These are phyloP conservation scores for Euzetes globulus DNA, from an alignment of 2,888 invertebrate species.

Conservation along the genomic window DNA sequence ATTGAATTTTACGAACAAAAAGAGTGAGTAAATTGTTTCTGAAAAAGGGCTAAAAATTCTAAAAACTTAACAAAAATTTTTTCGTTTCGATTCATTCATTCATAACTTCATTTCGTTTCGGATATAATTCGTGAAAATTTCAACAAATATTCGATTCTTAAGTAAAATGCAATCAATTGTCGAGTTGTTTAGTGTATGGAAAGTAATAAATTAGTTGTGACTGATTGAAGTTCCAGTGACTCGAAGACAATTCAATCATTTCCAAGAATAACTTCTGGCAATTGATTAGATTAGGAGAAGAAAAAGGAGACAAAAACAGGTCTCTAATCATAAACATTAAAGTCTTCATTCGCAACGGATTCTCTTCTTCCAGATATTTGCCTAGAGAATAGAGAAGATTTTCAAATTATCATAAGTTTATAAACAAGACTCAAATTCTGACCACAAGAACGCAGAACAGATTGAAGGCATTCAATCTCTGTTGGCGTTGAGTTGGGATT, in stretches of 20 bases:
- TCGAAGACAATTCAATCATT: constrained; percentile 80
- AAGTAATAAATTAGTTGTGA: constrained; percentile 77
- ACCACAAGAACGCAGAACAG: constrained; percentile 49
- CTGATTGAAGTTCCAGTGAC: constrained; percentile 81
- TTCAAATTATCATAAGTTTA: not conserved
- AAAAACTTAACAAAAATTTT: too few species aligned
- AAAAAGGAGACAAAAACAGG: constrained; percentile 58
- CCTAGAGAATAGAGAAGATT: constrained; percentile 56
- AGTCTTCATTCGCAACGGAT: constrained; percentile 70
- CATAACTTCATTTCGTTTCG: not conserved
- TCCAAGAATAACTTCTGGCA: constrained; percentile 77
- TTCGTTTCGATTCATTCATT: too few species aligned
- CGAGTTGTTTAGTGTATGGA: constrained; percentile 42
- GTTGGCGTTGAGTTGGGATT: constrained; percentile 34
- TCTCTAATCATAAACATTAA: constrained; percentile 72
- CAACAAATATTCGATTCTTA: not conserved
- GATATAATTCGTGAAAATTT: not conserved
- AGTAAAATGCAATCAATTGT: not conserved
- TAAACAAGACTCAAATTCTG: not conserved
- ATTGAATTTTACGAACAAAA: too few species aligned
- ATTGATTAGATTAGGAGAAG: constrained; percentile 49
- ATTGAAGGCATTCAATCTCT: constrained; percentile 38
- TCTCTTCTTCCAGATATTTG: constrained; percentile 71
- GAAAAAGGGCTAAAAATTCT: too few species aligned
- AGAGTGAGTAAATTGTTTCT: too few species aligned